Evolutionary conservation across 2,113 vertebrate species (phyloP).

Genomic region (Serinus canaria): DNA sequence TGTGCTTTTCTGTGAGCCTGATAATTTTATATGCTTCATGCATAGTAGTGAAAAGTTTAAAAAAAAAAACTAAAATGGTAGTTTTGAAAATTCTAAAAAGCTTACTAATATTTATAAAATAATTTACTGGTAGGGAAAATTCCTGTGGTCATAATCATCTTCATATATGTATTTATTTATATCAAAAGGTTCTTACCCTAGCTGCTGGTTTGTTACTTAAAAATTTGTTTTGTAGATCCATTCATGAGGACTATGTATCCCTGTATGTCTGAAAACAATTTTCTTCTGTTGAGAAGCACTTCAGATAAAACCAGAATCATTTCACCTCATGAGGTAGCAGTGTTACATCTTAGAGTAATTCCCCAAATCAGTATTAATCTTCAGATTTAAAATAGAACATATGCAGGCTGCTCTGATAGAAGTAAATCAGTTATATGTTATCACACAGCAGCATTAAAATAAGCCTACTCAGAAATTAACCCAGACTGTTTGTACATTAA

Average conservation of each 20-base stretch:
- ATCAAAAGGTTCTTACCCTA: slow-evolving; percentile 25
- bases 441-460: slow-evolving; percentile 24
- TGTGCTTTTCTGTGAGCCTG: slow-evolving; percentile 50
- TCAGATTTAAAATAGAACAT: neutral
- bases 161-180: slow-evolving; percentile 58
- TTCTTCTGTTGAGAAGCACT: slow-evolving; percentile 37
- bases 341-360: slow-evolving; percentile 6
- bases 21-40: slow-evolving; percentile 55
- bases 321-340: slow-evolving; percentile 42
- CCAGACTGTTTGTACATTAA: neutral
- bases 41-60: slow-evolving; percentile 46
- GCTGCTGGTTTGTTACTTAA: slow-evolving; percentile 55
- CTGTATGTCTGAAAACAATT: slow-evolving; percentile 53
- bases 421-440: neutral
- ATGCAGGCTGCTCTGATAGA: neutral
- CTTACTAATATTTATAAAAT: slow-evolving; percentile 48
- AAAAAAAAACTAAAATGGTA: slow-evolving; percentile 56
- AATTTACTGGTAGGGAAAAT: slow-evolving; percentile 30
- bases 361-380: slow-evolving; percentile 21
- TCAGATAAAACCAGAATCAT: slow-evolving; percentile 55
- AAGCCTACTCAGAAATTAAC: neutral
- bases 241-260: slow-evolving; percentile 47
- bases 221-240: slow-evolving; percentile 52
- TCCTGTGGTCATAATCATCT: slow-evolving; percentile 56
- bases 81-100: slow-evolving; percentile 53